A percentile compares a stretch with the other conserved stretches of the same genome.
Evolutionary conservation across 2,797 vertebrate genomes (phyloP).

Genomic region (Chloroceryle amazona): DNA sequence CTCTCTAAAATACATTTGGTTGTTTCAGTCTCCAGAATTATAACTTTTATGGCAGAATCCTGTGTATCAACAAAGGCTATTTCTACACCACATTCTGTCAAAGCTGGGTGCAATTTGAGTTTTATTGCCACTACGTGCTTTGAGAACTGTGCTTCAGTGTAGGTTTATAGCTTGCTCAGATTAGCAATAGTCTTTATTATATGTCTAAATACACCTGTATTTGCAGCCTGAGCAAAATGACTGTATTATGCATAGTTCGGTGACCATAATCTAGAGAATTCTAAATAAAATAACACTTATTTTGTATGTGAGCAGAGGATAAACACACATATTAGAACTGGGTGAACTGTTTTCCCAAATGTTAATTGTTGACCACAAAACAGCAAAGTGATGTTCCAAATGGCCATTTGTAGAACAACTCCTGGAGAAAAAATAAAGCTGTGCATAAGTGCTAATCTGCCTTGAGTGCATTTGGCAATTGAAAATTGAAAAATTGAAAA

Average conservation of each 20-base stretch:
- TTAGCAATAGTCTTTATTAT: too few relatives aligned
- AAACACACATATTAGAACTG: too few relatives aligned
- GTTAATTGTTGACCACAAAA: neutral
- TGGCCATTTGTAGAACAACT: too few relatives aligned
- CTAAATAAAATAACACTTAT: neutral
- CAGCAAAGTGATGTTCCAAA: neutral
- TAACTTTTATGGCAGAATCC: neutral
- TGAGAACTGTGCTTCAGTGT: too few relatives aligned
- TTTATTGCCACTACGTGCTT: neutral
- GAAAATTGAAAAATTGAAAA: neutral
- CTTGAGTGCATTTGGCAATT: neutral
- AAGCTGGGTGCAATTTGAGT: neutral
- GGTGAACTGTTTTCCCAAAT: neutral
- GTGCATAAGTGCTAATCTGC: neutral
- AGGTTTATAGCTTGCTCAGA: too few relatives aligned
- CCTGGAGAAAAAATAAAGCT: neutral
- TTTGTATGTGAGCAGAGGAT: too few relatives aligned
- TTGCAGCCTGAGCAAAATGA: neutral
- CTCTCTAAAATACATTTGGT: neutral
- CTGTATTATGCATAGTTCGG: neutral
- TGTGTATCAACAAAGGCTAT: neutral
- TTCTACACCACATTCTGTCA: neutral
- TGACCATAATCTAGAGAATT: neutral
- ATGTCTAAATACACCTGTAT: neutral
- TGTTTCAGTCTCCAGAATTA: neutral